Conservation (phyloP, 2,113 vertebrate species). For the Dipodomys spectabilis region DNA sequence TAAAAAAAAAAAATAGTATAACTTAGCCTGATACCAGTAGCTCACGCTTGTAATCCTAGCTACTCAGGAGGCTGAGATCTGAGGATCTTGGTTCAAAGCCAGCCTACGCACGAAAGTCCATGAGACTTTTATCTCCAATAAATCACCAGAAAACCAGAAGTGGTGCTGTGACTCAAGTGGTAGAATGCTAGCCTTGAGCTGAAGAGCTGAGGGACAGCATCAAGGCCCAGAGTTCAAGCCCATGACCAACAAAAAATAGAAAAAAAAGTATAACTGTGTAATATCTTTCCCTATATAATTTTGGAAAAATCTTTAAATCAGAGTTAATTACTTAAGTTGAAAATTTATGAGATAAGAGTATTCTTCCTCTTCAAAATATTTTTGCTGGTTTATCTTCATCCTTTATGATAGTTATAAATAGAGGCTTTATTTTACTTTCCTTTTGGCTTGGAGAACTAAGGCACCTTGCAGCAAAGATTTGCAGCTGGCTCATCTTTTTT, state of each 20-base stretch:
- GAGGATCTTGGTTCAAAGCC: too few relatives aligned
- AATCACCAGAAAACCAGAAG: too few relatives aligned
- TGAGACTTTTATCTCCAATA: too few relatives aligned
- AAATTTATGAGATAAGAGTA: background rate
- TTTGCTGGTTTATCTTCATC: background rate
- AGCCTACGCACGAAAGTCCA: too few relatives aligned
- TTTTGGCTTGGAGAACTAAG: slow-evolving; percentile 50
- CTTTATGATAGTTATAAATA: slow-evolving; percentile 48
- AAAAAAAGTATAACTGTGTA: background rate
- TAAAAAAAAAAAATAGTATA: too few relatives aligned
- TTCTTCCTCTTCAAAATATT: background rate
- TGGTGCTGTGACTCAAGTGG: too few relatives aligned
- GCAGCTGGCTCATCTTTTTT: slow-evolving; percentile 58
- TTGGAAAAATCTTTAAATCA: background rate
- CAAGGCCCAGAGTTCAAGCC: too few relatives aligned
- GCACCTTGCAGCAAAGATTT: slow-evolving; percentile 57
- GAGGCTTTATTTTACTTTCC: slow-evolving; percentile 44
- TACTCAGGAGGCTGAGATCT: too few relatives aligned
- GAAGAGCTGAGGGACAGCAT: too few relatives aligned
- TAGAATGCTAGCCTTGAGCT: too few relatives aligned
- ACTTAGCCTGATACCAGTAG: too few relatives aligned
- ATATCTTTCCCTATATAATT: background rate
- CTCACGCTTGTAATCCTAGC: too few relatives aligned
- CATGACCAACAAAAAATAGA: background rate
- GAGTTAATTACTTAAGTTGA: background rate